Base-by-base conservation (phyloP, 2,113 vertebrate species). In the Egretta garzetta region DNA sequence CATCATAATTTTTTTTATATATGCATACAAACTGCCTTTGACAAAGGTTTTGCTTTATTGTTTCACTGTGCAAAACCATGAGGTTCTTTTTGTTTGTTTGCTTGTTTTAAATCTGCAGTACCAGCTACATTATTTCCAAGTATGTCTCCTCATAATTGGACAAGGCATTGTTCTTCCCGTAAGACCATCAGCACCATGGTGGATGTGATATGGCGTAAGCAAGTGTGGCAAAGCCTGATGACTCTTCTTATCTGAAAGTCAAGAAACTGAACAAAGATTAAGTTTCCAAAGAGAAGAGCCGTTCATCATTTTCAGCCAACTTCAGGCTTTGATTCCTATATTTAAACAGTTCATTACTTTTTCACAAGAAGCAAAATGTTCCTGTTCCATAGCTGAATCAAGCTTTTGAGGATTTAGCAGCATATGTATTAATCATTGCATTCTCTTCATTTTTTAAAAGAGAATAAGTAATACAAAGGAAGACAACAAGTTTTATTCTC, bases 301-400 rank as follows among this genome's bases (percentile, higher is more conserved):
- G 23, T 96, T 96, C 67, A 94, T 97, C 62, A 81, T 85, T 90
- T 92, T 47, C 8, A 96, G 32, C 23, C 71, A 95, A 79, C 56
- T 96, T 98, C 55, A 85, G 93, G 68, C 33, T 95, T 94, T 97
- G 81, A 95, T 88, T 92, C 97, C 93, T 97, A 35, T 96, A 97
- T 97, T 97, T 96, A 95, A 86, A 90, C 67, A 96, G 56, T 76
- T 97, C 86, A 97, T 97, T 96, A 86, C 75, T 91, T 91, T 93
- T 97, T 89, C 68, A 94, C 50, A 90, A 92, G 87, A 92, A 94
- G 82, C 32, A 96, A 96, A 97, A 92, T 94, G 80, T 92, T 96
- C 95, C 71, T 94, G 95, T 95, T 96, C 63, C 53, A 33, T 30
- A 88, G 66, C 79, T 64, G 93, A 96, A 96, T 84, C 67, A 93